Base-by-base conservation (phyloP, 1,140 invertebrate species). In the Calephelis nemesis region DNA sequence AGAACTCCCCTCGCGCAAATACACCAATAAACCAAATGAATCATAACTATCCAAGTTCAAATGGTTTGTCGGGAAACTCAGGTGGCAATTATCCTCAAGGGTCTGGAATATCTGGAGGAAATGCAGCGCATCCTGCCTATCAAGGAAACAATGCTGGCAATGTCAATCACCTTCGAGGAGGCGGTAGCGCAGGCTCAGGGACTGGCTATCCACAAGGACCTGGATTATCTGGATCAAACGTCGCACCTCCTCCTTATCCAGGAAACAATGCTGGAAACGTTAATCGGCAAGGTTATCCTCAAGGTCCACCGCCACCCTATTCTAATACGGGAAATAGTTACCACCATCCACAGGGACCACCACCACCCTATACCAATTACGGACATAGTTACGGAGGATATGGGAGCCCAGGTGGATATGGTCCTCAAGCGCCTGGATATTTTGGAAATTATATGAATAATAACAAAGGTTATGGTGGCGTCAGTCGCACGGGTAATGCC, bases 361-460 rank as follows among this genome's bases (percentile, higher is more conserved):
- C 86, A 30, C 85, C 85, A 62, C 77, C 83, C 30, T 87, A 90
- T 62, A 70, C 74, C 42, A 82, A 73, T 65, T 74, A 69, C 65
- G 82, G 79, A 15, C 72, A 77, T 68, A 79, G 70, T 54, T 78
- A 82, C 69, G 83, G 83, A 13, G 81, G 84, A 19, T 78, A 77
- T 74, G 79, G 79, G 11, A 77, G 78, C 47, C 49, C 72, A 58
- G 68, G 62, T 39, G 76, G 75, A 4, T 77, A 80, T 50, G 72
- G 74, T 62, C 74, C 81, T 52, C 85, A 89, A 69, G 76, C 76
- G 75, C 87, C 88, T 40, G 88, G 88, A 45, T 90, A 89, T 68
- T 87, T 85, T 75, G 86, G 84, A 63, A 79, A 80, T 64, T 84
- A 86, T 68, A 78, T 68, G 15, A 79, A 79, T 65, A 74, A 75